A percentile compares a stretch with the other conserved stretches of the same genome.
These are phyloP conservation scores for Cylloceria caligata DNA, from an alignment of 2,888 invertebrate genomes.

Conservation along the genomic window DNA sequence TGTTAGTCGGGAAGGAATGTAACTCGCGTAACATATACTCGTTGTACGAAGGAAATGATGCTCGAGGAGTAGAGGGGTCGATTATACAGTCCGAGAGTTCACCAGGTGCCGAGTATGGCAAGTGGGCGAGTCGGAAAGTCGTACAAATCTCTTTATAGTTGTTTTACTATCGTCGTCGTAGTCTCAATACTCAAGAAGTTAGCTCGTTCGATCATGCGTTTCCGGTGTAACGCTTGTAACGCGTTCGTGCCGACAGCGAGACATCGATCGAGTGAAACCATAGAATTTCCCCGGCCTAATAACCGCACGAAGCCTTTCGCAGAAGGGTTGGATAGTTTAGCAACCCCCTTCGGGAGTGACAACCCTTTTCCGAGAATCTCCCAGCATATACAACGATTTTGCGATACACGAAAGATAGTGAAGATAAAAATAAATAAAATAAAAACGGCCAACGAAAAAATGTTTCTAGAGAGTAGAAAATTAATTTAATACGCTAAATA, in stretches of 20 bases:
- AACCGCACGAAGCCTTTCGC: conserved; percentile 43
- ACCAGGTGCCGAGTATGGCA: conserved; percentile 25
- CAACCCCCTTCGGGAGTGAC: background rate
- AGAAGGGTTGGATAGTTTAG: conserved; percentile 5
- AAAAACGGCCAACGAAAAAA: background rate
- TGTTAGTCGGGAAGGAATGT: conserved; percentile 49
- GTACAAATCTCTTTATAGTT: conserved; percentile 28
- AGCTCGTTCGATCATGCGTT: conserved; percentile 40
- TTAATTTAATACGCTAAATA: too few species aligned
- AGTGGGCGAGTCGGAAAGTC: conserved; percentile 57
- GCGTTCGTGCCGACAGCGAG: conserved; percentile 29
- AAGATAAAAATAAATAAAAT: too few species aligned
- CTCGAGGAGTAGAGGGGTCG: background rate
- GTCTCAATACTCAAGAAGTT: conserved; percentile 5
- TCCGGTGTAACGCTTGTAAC: conserved; percentile 12
- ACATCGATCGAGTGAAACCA: conserved; percentile 63
- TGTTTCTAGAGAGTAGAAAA: background rate
- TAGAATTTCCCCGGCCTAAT: conserved; percentile 50
- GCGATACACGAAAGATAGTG: background rate
- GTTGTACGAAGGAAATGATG: conserved; percentile 6
- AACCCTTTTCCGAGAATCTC: conserved; percentile 14
- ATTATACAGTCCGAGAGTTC: conserved; percentile 47
- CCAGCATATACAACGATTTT: background rate
- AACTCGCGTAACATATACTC: conserved; percentile 30
- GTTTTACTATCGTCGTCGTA: conserved; percentile 14